A percentile compares a stretch with the other conserved stretches of the same genome.
phyloP scores from a whole-genome alignment of 2,797 vertebrate genomes.

The Nyctalus aviator region DNA sequence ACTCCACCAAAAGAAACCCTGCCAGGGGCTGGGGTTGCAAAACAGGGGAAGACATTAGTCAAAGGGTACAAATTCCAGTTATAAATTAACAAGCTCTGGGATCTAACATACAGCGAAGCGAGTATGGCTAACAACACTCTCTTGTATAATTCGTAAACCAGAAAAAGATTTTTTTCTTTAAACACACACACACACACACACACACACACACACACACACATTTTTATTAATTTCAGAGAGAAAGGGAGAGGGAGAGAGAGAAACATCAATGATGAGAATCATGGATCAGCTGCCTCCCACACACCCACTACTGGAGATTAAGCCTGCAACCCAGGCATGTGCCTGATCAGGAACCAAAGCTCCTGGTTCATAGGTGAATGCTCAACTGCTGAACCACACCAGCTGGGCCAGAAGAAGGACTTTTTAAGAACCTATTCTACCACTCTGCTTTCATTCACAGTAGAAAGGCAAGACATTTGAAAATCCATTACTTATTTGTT shows the following conservation, averaged over 20 bases:
- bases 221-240: no score
- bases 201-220: neutral
- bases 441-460: slow-evolving; percentile 15
- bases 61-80: neutral
- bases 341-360: no score
- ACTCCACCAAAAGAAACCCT: neutral
- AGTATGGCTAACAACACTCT: neutral
- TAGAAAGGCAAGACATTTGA: neutral
- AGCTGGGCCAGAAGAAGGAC: neutral
- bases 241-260: no score
- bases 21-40: neutral
- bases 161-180: no score
- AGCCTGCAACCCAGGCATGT: no score
- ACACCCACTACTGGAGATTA: no score
- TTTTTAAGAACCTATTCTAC: neutral
- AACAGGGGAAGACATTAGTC: neutral
- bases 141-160: neutral
- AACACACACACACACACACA: neutral
- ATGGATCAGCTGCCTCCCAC: no score
- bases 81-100: neutral
- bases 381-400: no score
- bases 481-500: slow-evolving; percentile 22
- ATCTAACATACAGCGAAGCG: neutral
- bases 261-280: no score
- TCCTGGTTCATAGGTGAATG: no score